Conservation (phyloP, 2,797 vertebrate genomes). For the Amblyopsis hoosieri region DNA sequence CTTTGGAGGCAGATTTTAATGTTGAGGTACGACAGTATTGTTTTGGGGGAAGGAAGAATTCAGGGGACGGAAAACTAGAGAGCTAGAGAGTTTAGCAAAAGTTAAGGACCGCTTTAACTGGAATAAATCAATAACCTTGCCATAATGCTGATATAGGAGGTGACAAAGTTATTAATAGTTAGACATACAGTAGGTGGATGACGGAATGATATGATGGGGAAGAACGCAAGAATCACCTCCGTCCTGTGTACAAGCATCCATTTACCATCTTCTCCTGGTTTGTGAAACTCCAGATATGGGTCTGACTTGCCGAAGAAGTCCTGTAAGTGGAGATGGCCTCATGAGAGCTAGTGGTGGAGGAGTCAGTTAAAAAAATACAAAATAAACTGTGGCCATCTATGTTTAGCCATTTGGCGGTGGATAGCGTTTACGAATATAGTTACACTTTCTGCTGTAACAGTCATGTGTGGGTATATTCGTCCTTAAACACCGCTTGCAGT, state of each 20-base stretch:
- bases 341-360: not conserved
- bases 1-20: too few species aligned
- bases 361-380: too few species aligned
- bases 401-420: slow-evolving; percentile 6
- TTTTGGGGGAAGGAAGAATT: too few species aligned
- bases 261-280: slow-evolving; percentile 91
- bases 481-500: slow-evolving; percentile 16
- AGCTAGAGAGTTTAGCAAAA: too few species aligned
- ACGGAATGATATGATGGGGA: not conserved
- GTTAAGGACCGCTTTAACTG: too few species aligned
- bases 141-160: not conserved
- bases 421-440: slow-evolving; percentile 29
- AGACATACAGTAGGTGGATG: too few species aligned
- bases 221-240: slow-evolving; percentile 62
- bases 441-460: slow-evolving; percentile 31
- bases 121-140: too few species aligned
- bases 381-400: too few species aligned
- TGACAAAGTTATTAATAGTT: too few species aligned
- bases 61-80: too few species aligned
- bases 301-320: slow-evolving; percentile 98
- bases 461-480: slow-evolving; percentile 27
- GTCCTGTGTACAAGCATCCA: slow-evolving; percentile 98
- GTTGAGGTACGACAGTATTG: too few species aligned
- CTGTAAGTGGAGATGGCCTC: slow-evolving; percentile 61
- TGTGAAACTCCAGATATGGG: slow-evolving; percentile 96